Evolutionary conservation across 2,113 vertebrate genomes (phyloP).

Genomic region (Malaclemys terrapin): DNA sequence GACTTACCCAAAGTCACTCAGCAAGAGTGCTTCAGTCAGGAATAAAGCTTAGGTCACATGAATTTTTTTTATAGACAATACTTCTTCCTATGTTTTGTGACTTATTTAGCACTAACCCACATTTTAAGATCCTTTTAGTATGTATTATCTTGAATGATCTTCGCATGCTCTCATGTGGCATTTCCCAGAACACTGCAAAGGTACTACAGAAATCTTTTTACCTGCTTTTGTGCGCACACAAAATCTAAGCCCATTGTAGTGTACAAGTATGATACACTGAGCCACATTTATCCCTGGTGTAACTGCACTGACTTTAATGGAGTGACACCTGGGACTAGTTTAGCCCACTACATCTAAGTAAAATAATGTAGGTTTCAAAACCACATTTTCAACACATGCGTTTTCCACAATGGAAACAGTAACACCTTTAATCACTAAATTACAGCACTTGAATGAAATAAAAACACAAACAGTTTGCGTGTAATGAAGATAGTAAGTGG

Average conservation of each 20-base stretch:
- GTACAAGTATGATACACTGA: background rate
- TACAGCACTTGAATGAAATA: background rate
- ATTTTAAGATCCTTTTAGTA: slow-evolving; percentile 12
- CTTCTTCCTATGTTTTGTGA: slow-evolving; percentile 33
- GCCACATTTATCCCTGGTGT: background rate
- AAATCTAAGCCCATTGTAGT: slow-evolving; percentile 12
- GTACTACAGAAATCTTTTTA: slow-evolving; percentile 34
- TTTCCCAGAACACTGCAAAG: slow-evolving; percentile 41
- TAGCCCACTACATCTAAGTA: background rate
- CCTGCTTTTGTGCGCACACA: slow-evolving; percentile 24
- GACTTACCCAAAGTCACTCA: background rate
- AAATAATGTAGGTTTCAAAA: background rate
- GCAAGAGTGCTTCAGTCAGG: background rate
- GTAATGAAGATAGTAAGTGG: background rate
- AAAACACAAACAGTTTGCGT: background rate
- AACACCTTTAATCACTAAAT: background rate
- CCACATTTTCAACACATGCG: background rate
- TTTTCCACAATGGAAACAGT: slow-evolving; percentile 1
- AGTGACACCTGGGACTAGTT: background rate
- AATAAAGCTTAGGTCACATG: background rate
- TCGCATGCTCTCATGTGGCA: background rate
- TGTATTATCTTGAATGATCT: background rate
- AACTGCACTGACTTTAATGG: slow-evolving; percentile 10
- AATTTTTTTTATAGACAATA: slow-evolving; percentile 9
- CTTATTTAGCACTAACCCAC: slow-evolving; percentile 24